These are phyloP conservation scores for Phymastichus coffea DNA, from an alignment of 1,140 invertebrate species.

Conservation along the genomic window DNA sequence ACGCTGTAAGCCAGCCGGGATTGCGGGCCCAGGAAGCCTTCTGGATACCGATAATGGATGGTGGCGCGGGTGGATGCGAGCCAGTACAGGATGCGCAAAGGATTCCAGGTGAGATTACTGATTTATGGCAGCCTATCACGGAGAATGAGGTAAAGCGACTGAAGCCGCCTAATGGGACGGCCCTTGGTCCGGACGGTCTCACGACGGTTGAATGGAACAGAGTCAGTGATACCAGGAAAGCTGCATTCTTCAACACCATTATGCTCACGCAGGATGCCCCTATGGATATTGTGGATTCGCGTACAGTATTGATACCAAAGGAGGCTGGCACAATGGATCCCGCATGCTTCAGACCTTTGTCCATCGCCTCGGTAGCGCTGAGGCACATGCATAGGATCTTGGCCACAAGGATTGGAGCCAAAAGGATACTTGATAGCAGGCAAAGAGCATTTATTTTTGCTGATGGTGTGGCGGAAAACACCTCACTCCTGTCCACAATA, in stretches of 20 bases:
- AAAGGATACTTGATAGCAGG: slow-evolving; percentile 17
- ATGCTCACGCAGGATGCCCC: not conserved
- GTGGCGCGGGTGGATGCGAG: not conserved
- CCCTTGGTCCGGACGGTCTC: not conserved
- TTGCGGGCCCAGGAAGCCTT: not conserved
- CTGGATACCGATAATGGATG: not conserved
- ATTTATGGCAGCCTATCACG: not conserved
- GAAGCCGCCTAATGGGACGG: not conserved
- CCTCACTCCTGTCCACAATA: slow-evolving; percentile 20
- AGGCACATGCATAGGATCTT: slow-evolving; percentile 42
- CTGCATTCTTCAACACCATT: slow-evolving; percentile 17
- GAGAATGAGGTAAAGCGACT: not conserved
- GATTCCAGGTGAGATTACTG: not conserved
- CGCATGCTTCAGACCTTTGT: slow-evolving; percentile 42
- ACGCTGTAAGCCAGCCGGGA: not conserved
- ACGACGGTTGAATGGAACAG: not conserved
- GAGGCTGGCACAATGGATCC: slow-evolving; percentile 7
- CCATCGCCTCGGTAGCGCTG: slow-evolving; percentile 44
- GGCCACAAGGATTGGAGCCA: slow-evolving; percentile 31
- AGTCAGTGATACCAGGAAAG: not conserved
- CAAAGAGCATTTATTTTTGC: slow-evolving; percentile 30
- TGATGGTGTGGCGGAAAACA: slow-evolving; percentile 38
- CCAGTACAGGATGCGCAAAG: not conserved
- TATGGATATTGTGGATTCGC: not conserved
- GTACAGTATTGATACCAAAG: slow-evolving; percentile 37